Evolutionary conservation across 2,797 vertebrate genomes (phyloP).

Genomic region (Crocodylus rhombifer): DNA sequence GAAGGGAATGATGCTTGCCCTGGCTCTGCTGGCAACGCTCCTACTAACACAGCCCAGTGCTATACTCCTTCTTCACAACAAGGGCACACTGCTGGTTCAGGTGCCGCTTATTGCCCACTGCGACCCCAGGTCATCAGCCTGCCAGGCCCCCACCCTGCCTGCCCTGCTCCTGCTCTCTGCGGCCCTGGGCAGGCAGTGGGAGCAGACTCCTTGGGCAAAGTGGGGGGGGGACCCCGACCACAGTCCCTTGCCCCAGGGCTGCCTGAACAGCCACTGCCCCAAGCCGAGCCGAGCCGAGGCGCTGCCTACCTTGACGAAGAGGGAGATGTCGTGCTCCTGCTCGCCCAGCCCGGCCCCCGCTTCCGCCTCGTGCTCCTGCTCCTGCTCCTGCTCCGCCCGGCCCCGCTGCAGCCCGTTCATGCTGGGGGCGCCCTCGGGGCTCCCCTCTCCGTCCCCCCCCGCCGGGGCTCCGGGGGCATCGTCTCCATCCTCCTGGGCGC

Average conservation of each 20-base stretch:
- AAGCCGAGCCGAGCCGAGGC: neutral
- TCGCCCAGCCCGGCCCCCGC: constrained; percentile 10
- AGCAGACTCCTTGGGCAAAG: neutral
- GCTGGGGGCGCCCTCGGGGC: neutral
- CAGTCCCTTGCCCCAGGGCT: neutral
- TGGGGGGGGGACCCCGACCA: rapidly evolving
- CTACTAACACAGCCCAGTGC: too few relatives aligned
- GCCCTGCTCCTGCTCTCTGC: too few relatives aligned
- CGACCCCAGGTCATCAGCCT: too few relatives aligned
- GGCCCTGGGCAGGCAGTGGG: neutral
- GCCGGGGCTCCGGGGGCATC: neutral
- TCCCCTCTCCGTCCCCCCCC: neutral
- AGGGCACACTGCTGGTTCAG: too few relatives aligned
- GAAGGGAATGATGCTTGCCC: too few relatives aligned
- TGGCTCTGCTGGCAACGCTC: too few relatives aligned
- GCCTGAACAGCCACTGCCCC: neutral
- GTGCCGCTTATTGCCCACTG: too few relatives aligned
- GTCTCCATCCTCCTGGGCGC: neutral
- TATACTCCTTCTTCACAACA: too few relatives aligned
- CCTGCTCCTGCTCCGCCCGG: neutral
- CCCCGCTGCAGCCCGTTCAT: constrained; percentile 32
- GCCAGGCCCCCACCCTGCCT: too few relatives aligned
- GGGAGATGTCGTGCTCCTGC: constrained; percentile 83
- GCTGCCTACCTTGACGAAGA: constrained; percentile 83
- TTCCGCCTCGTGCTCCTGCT: neutral